Evolutionary conservation across 2,113 vertebrate genomes (phyloP), one percentile per base, ranked within the genome.

Genomic region (Silurus glanis): DNA sequence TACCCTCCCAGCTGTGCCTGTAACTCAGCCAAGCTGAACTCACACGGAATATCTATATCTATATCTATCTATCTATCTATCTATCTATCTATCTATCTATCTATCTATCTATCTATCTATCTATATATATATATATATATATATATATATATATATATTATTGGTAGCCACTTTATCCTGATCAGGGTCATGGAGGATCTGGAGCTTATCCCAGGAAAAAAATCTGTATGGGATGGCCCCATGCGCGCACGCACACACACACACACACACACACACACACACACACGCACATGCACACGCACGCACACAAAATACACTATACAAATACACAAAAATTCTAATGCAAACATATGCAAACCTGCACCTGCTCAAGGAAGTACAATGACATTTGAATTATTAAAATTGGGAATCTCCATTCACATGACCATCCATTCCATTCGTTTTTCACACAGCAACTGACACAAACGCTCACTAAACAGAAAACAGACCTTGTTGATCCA

Each of bases 1-100:
- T 55, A 21, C 56, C 58, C 58, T 67, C 13, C 75, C 84, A 90
- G 90, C 86, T 91, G 90, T 83, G 86, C 25, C 64, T 90, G 83
- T 87, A 85, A 72, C 79, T 87, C 87, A 86, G 80, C 82, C 80
- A 17, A 62, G 49, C 10, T 58, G 25, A 82, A n/a, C 28, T 23
- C 85, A 51, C 45, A 25, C 59, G 28, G 28, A 37, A 3, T 56
- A 1, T 12, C 12, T 25, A 8, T 16, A 69, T 37, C 1, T 2
- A 37, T 37, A 37, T 37, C 1, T 37, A 3, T 56, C 0, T 12
- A 25, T 25, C 3, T 37, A 69, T 69, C 0, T 56, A 1, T 12
- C 12, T 25, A 8, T 37, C 37, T 69, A 3, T 56, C 0, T 12
- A 25, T 25, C 3, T 37, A 69, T 37, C 1, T 37, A 37, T 37